Percentiles rank a stretch among this genome's conserved stretches.
These are phyloP conservation scores for Triplophysa yarkandensis DNA, from an alignment of 2,797 vertebrate genomes.

Conservation along the genomic window DNA sequence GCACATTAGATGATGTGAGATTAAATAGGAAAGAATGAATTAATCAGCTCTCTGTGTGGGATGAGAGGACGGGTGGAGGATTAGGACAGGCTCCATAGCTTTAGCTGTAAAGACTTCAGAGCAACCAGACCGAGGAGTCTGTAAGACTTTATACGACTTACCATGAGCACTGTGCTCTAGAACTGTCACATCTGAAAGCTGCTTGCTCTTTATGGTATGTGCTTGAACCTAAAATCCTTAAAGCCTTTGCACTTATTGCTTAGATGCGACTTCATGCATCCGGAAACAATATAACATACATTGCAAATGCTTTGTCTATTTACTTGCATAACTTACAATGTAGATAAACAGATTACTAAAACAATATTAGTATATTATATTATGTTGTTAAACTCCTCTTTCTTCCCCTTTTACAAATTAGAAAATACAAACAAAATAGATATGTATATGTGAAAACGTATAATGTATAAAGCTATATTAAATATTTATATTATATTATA, in stretches of 20 bases:
- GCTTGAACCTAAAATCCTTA: conserved; percentile 8
- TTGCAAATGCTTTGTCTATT: no score
- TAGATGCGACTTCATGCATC: neutral
- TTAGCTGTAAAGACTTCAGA: conserved; percentile 25
- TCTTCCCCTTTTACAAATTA: no score
- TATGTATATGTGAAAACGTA: no score
- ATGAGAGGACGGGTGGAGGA: conserved; percentile 28
- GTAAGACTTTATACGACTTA: neutral
- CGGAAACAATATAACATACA: no score
- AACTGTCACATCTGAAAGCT: neutral
- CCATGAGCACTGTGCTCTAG: neutral
- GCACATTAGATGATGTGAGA: conserved; percentile 68
- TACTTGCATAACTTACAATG: no score
- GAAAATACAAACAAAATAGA: no score
- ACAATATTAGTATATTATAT: no score
- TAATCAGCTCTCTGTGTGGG: conserved; percentile 61
- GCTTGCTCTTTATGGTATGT: neutral
- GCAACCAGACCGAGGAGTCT: conserved; percentile 1
- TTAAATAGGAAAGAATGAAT: conserved; percentile 62
- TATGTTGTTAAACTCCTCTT: no score
- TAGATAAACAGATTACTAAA: no score
- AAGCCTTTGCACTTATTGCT: neutral
- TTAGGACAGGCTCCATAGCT: conserved; percentile 31
- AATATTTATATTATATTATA: no score
- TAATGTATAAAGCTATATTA: no score